A percentile compares a stretch with the other conserved stretches of the same genome.
Evolutionary conservation across 1,140 invertebrate genomes (phyloP).

Genomic region (Ditylenchus dipsaci): DNA sequence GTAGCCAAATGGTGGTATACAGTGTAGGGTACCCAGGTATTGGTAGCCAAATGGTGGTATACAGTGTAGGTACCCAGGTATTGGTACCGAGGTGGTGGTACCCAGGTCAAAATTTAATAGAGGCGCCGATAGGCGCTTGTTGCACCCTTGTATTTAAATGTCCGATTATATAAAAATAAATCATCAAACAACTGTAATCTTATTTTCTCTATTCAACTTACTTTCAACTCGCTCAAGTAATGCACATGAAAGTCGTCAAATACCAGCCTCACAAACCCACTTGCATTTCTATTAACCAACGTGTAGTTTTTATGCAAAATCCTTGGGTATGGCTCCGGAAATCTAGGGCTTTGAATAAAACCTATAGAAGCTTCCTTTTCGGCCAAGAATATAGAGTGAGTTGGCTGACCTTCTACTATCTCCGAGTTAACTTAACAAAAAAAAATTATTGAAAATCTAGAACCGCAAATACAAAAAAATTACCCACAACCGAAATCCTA

Average conservation of each 20-base stretch:
- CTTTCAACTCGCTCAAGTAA: conserved; percentile 41
- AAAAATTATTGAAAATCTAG: conserved; percentile 1
- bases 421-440: conserved; percentile 19
- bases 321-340: conserved; percentile 36
- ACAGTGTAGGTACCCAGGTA: too few species aligned
- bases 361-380: conserved; percentile 27
- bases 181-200: too few species aligned
- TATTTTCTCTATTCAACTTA: conserved; percentile 13
- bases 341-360: conserved; percentile 38
- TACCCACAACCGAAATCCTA: conserved; percentile 12
- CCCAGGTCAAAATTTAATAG: too few species aligned
- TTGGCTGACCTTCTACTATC: conserved; percentile 19
- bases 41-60: too few species aligned
- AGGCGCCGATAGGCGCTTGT: too few species aligned
- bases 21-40: too few species aligned
- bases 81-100: too few species aligned
- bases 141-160: too few species aligned
- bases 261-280: conserved; percentile 36
- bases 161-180: too few species aligned
- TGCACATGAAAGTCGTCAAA: conserved; percentile 48
- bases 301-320: conserved; percentile 37
- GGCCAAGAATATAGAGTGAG: background rate
- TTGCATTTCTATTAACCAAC: conserved; percentile 30
- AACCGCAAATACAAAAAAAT: conserved; percentile 13
- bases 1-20: too few species aligned